These are phyloP conservation scores for Barbus barbus DNA, from an alignment of 2,113 vertebrate genomes.

Conservation along the genomic window DNA sequence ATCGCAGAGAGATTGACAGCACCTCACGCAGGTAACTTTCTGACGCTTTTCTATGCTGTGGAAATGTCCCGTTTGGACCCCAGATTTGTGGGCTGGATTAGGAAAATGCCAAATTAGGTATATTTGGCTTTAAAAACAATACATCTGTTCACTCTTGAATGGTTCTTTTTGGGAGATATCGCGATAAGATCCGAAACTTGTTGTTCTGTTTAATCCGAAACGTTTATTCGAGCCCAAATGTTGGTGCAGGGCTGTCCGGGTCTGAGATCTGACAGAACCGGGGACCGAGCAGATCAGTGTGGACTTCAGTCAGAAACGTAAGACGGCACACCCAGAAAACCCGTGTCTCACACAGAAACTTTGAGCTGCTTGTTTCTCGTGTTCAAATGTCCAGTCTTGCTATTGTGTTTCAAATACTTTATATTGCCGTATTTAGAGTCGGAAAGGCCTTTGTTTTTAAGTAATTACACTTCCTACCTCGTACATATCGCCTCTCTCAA, in stretches of 20 bases:
- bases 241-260: not conserved
- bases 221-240: not conserved
- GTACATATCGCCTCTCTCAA: not conserved
- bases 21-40: slow-evolving; percentile 38
- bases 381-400: not conserved
- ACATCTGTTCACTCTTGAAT: not conserved
- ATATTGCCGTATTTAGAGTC: not conserved
- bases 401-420: not conserved
- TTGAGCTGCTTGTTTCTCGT: not conserved
- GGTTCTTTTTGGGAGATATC: not conserved
- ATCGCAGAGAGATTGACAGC: not conserved
- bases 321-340: slow-evolving; percentile 26
- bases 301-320: slow-evolving; percentile 27
- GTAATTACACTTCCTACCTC: not conserved
- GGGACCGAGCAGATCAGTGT: not conserved
- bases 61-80: not conserved
- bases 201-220: not conserved
- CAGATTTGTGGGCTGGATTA: not conserved
- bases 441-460: not conserved
- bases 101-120: not conserved
- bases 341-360: not conserved
- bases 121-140: not conserved
- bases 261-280: not conserved
- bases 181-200: not conserved
- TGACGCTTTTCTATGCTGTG: not conserved